phyloP scores from a whole-genome alignment of 2,888 invertebrate species.

The Brachylomia viminalis region DNA sequence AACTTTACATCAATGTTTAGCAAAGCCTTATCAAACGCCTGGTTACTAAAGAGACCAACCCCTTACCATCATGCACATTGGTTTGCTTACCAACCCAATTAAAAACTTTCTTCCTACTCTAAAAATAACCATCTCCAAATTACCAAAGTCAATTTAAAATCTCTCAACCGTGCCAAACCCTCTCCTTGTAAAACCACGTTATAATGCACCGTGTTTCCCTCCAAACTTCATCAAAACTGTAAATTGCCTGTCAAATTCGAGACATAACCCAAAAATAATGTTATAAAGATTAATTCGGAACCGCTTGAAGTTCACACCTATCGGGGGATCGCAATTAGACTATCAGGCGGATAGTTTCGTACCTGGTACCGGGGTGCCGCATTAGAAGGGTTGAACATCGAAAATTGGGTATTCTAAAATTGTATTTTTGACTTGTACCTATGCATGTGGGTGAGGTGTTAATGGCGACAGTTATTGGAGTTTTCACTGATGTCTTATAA shows the following conservation, averaged over 20 bases:
- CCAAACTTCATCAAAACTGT: constrained; percentile 43
- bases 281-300: constrained; percentile 60
- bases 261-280: constrained; percentile 65
- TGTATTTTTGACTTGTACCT: constrained; percentile 51
- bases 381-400: constrained; percentile 54
- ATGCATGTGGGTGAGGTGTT: constrained; percentile 5
- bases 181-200: constrained; percentile 42
- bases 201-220: constrained; percentile 33
- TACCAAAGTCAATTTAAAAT: constrained; percentile 33
- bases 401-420: constrained; percentile 58
- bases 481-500: background rate
- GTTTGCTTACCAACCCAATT: background rate
- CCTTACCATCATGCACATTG: background rate
- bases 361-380: constrained; percentile 71
- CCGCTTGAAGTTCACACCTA: constrained; percentile 74
- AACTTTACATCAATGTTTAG: background rate
- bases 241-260: constrained; percentile 72
- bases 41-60: background rate
- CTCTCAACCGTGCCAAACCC: background rate
- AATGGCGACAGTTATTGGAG: constrained; percentile 15
- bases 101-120: background rate
- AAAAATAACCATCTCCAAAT: background rate
- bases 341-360: constrained; percentile 58
- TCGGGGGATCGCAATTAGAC: constrained; percentile 70
- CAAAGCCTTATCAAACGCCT: background rate